A percentile compares a stretch with the other conserved stretches of the same genome.
These are phyloP conservation scores for Globodera rostochiensis DNA, from an alignment of 1,140 invertebrate genomes.

Conservation along the genomic window DNA sequence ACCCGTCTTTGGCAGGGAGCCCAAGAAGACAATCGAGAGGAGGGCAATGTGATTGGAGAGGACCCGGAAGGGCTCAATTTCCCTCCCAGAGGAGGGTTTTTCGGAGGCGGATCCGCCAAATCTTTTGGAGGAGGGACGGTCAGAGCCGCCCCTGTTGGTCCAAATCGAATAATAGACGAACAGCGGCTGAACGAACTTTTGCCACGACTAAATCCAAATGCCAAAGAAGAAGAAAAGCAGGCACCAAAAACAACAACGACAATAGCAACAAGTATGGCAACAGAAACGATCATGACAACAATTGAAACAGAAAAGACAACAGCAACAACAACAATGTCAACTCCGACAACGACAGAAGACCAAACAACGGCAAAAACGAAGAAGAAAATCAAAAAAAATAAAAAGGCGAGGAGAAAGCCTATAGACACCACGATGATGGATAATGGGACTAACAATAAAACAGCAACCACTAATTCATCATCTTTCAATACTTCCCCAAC, in stretches of 20 bases:
- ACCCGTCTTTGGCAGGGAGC: not conserved
- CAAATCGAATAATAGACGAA: constrained; percentile 40
- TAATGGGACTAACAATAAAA: not conserved
- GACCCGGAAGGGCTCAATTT: constrained; percentile 5
- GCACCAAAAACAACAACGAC: not conserved
- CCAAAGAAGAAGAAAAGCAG: not conserved
- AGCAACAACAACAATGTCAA: constrained; percentile 19
- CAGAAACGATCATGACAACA: not conserved
- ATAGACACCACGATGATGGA: not conserved
- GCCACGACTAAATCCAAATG: constrained; percentile 32
- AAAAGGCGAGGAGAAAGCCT: constrained; percentile 6
- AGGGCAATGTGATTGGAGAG: constrained; percentile 27
- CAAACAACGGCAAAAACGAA: constrained; percentile 8
- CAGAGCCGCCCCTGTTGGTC: not conserved
- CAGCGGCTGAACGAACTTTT: constrained; percentile 26
- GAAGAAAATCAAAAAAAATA: constrained; percentile 19
- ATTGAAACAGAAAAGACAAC: constrained; percentile 21
- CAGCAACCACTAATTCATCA: not conserved
- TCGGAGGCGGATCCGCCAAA: constrained; percentile 9
- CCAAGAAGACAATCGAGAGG: constrained; percentile 10
- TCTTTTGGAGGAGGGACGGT: not conserved
- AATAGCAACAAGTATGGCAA: not conserved
- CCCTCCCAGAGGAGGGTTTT: not conserved
- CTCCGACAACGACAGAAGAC: constrained; percentile 23
- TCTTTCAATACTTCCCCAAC: not conserved